Conservation (phyloP, 2,113 vertebrate genomes). For the Poecile atricapillus region DNA sequence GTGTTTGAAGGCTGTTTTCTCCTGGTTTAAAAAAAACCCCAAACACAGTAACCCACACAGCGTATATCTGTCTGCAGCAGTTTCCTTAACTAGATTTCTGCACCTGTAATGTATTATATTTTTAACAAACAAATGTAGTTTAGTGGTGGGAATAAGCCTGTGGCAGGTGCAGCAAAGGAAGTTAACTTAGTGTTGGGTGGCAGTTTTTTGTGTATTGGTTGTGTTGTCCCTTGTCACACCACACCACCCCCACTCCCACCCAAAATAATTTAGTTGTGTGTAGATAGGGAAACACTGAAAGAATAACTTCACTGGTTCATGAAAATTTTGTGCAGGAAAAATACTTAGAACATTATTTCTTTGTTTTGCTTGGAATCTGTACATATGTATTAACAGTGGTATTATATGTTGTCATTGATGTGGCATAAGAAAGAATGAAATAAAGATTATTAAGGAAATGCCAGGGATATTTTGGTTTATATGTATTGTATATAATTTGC, state of each 20-base stretch:
- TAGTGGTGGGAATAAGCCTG: not conserved
- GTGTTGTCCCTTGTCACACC: not conserved
- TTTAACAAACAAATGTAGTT: not conserved
- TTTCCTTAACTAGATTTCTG: not conserved
- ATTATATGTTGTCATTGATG: not conserved
- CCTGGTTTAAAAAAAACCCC: not conserved
- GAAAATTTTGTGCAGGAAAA: not conserved
- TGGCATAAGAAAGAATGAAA: not conserved
- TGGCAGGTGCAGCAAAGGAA: not conserved
- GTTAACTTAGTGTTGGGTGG: not conserved
- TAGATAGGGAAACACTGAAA: not conserved
- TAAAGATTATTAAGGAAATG: not conserved
- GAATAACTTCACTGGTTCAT: not conserved
- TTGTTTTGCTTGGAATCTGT: not conserved
- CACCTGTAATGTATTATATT: not conserved
- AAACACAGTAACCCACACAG: not conserved
- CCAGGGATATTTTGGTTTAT: not conserved
- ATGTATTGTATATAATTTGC: not conserved
- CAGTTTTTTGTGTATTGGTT: not conserved
- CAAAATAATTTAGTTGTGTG: not conserved
- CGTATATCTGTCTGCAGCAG: not conserved
- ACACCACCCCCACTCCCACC: not conserved
- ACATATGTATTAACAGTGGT: not conserved
- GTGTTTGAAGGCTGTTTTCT: not conserved
- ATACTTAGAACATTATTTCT: not conserved